Evolutionary conservation across 2,113 vertebrate species (phyloP), one percentile per base, ranked within the genome.

Genomic region (Athene cunicularia): DNA sequence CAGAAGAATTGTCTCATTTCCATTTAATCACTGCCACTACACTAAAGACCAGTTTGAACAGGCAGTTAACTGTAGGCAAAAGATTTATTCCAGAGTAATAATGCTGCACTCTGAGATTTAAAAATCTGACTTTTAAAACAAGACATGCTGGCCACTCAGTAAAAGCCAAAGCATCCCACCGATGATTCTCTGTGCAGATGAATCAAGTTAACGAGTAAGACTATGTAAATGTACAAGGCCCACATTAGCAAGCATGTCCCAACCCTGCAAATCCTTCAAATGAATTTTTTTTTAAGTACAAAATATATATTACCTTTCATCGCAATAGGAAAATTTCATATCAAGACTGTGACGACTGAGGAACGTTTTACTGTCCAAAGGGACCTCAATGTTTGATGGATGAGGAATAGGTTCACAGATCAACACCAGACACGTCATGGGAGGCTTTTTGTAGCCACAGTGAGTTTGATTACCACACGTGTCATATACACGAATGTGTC

Each of bases 321-420:
- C 99, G 92, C 99, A 99, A 49, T 99, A 99, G 30, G 99, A 99
- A 98, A 99, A 99, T 93, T 99, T 99, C 99, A 99, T 99, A 98
- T 99, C 99, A 75, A 99, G 99, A 53, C 99, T 99, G 98, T 99
- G 99, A 96, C 99, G 99, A 98, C 99, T 99, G 95, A 99, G 99
- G 93, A 99, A 99, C 13, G 99, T 99, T 98, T 99, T 99, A 91
- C 99, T 99, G 98, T 99, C 99, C 98, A 99, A 97, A 52, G 99
- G 99, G 86, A 99, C 99, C 97, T 99, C 99, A 39, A 99, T 99
- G 98, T 99, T 99, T 86, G 99, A 99, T 8, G 99, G 99, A 94
- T 99, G 99, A 86, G 99, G 99, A 97, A 99, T 99, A 79, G 99
- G 99, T 96, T 99, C 99, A 94, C 99, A 99, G 97, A 99, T 99